Evolutionary conservation across 2,888 invertebrate species (phyloP).

Genomic region (Nasonovia ribisnigri): DNA sequence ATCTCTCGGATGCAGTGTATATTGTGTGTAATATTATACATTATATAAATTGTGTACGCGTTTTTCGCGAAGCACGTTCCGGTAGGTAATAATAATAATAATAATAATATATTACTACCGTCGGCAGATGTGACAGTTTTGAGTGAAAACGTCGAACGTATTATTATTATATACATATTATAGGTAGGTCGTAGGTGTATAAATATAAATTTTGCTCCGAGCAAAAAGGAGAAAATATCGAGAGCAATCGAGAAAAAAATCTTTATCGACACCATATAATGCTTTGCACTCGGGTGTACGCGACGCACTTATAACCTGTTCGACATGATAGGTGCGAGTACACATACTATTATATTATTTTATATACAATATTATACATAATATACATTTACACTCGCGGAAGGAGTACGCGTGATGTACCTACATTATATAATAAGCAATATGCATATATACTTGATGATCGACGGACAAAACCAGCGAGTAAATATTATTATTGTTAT

Average conservation of each 20-base stretch:
- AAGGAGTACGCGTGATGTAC: not conserved
- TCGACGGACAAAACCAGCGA: not conserved
- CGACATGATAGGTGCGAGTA: not conserved
- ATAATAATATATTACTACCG: constrained; percentile 19
- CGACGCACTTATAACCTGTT: constrained; percentile 8
- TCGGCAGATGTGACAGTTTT: constrained; percentile 33
- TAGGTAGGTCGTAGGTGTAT: not conserved
- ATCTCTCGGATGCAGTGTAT: constrained; percentile 1
- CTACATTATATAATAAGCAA: not conserved
- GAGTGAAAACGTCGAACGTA: not conserved
- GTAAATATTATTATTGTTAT: not conserved
- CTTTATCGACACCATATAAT: not conserved
- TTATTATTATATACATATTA: not conserved
- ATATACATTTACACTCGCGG: not conserved
- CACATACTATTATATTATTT: not conserved
- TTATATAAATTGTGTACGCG: not conserved
- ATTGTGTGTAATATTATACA: not conserved
- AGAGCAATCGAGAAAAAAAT: not conserved
- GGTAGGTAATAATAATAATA: not conserved
- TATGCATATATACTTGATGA: not conserved
- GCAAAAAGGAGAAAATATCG: not conserved
- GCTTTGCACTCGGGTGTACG: not conserved
- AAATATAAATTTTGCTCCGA: not conserved
- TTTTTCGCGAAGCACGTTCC: not conserved
- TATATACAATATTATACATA: not conserved